These are phyloP conservation scores for Micoletzkya japonica DNA, from an alignment of 2,888 invertebrate genomes.

Conservation along the genomic window DNA sequence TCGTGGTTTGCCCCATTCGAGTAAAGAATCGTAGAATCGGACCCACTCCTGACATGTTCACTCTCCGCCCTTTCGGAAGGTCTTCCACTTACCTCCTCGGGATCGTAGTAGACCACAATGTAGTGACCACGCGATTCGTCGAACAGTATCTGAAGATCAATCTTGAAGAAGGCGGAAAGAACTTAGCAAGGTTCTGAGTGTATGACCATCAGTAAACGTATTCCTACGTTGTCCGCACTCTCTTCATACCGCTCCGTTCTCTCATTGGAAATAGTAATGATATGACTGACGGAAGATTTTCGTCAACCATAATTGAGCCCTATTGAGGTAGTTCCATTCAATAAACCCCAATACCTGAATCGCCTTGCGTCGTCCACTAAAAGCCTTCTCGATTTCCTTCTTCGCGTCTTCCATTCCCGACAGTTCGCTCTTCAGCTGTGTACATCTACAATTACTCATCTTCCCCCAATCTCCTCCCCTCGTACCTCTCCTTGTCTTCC, in stretches of 20 bases:
- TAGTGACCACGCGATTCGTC: slow-evolving; percentile 13
- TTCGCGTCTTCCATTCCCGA: neutral
- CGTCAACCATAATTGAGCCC: neutral
- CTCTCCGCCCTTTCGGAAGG: neutral
- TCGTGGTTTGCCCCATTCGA: neutral
- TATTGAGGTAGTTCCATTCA: neutral
- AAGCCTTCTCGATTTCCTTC: slow-evolving; percentile 7
- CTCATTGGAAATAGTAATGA: no score
- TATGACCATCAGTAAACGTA: no score
- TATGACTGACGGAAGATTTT: no score
- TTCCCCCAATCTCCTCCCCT: neutral
- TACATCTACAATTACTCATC: slow-evolving; percentile 1
- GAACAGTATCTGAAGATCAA: slow-evolving; percentile 18
- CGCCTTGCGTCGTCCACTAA: neutral
- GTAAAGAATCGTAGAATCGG: slow-evolving; percentile 2
- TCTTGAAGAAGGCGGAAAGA: no score
- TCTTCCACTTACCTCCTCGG: neutral
- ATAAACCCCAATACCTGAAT: slow-evolving; percentile 5
- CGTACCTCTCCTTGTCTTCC: slow-evolving; percentile 10
- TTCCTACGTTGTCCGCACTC: no score
- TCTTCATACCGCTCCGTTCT: no score
- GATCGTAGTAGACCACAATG: slow-evolving; percentile 1
- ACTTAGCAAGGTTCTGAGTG: no score
- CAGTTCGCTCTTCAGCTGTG: slow-evolving; percentile 11
- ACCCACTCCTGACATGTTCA: neutral